A percentile compares a stretch with the other conserved stretches of the same genome.
These are phyloP conservation scores for Apis cerana DNA, from an alignment of 1,140 invertebrate genomes.

Conservation along the genomic window DNA sequence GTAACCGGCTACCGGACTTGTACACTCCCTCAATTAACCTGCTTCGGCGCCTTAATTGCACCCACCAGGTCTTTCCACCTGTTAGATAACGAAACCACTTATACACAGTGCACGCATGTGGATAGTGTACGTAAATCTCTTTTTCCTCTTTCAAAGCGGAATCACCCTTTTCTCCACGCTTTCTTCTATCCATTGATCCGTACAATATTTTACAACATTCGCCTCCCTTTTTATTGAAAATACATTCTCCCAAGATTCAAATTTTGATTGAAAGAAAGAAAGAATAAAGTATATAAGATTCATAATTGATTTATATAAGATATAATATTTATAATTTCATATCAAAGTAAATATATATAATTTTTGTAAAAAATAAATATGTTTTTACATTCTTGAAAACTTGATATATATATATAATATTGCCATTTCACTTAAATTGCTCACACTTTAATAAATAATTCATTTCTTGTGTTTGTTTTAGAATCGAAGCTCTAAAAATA, in stretches of 20 bases:
- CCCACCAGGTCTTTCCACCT: slow-evolving; percentile 42
- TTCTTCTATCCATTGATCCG: neutral
- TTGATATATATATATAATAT: too few species aligned
- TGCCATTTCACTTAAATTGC: too few species aligned
- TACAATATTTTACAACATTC: slow-evolving; percentile 33
- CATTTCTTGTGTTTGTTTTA: too few species aligned
- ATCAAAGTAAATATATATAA: too few species aligned
- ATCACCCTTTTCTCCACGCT: neutral
- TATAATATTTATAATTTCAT: too few species aligned
- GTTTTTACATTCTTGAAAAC: too few species aligned
- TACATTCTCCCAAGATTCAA: neutral
- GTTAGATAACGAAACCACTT: slow-evolving; percentile 64
- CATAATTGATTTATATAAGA: too few species aligned
- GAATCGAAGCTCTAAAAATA: too few species aligned
- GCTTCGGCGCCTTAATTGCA: slow-evolving; percentile 61
- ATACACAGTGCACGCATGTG: slow-evolving; percentile 26
- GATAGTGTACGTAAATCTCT: slow-evolving; percentile 32
- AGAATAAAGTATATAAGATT: neutral
- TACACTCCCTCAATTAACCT: slow-evolving; percentile 63
- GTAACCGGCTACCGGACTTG: slow-evolving; percentile 44
- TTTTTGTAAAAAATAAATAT: too few species aligned
- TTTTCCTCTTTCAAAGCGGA: slow-evolving; percentile 11
- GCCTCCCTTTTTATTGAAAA: neutral
- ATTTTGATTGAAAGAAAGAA: neutral
- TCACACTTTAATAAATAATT: too few species aligned